Evolutionary conservation across 2,888 invertebrate genomes (phyloP).

Genomic region (Cetonia aurata): DNA sequence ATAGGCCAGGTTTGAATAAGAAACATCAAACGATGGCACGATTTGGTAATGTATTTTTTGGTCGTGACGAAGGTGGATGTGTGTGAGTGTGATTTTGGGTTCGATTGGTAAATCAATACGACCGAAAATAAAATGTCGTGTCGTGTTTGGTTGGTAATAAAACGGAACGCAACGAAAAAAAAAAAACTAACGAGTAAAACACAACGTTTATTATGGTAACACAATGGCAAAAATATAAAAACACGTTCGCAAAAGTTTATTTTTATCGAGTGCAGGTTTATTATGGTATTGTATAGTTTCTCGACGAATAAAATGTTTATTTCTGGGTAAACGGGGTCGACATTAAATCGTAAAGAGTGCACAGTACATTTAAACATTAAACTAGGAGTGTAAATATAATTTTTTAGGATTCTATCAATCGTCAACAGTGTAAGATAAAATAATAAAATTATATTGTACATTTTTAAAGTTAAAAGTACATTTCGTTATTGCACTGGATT

Average conservation of each 20-base stretch:
- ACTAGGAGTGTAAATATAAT: too few relatives aligned
- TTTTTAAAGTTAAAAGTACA: too few relatives aligned
- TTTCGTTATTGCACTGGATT: too few relatives aligned
- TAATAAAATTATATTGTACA: too few relatives aligned
- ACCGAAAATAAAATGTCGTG: constrained; percentile 15
- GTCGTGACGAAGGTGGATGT: constrained; percentile 9
- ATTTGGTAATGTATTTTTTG: constrained; percentile 28
- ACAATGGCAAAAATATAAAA: constrained; percentile 13
- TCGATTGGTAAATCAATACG: constrained; percentile 22
- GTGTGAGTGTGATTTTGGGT: constrained; percentile 14
- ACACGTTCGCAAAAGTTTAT: constrained; percentile 20
- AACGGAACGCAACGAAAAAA: constrained; percentile 21
- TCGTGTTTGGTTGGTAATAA: constrained; percentile 16
- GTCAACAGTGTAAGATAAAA: too few relatives aligned
- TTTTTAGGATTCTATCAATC: too few relatives aligned
- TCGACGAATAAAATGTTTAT: constrained; percentile 24
- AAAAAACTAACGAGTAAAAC: constrained; percentile 15
- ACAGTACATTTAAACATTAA: too few relatives aligned
- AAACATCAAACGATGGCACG: constrained; percentile 46
- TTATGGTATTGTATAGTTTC: background rate
- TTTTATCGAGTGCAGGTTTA: constrained; percentile 19
- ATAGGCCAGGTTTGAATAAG: constrained; percentile 47
- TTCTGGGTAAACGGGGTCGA: constrained; percentile 7
- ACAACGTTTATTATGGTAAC: constrained; percentile 26
- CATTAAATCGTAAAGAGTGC: too few relatives aligned